Base-by-base conservation (phyloP, 2,797 vertebrate species). In the Aldrovandia affinis region DNA sequence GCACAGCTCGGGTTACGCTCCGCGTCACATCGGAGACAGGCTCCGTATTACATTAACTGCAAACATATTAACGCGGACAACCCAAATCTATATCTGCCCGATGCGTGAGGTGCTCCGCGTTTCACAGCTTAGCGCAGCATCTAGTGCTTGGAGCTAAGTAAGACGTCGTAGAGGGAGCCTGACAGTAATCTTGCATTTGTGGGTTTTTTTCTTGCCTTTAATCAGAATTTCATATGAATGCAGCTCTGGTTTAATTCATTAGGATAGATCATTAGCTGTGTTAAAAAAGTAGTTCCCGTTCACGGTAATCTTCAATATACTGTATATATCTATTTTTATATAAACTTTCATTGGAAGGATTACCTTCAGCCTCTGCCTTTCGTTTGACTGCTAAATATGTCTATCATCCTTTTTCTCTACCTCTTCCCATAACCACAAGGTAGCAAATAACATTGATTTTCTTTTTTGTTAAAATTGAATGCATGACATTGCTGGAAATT, bases 111-210 rank as follows among this genome's bases (percentile, higher is more conserved):
- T 84, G 54, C 68, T 86, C 81, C 83, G 70, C 81, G 9, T 88
- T 86, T 84, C 83, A 84, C 42, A 84, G 83, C 39, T 39, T 80
- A 47, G 84, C 84, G 87, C 85, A 86, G 87, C 78, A 52, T 50
- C n/a, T 63, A 10, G 77, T 83, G 39, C 54, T 82, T 12, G 73
- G 55, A 84, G 57, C 73, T 82, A 85, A 82, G 86, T 77, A 86
- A 81, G 57, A 42, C 6, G 36, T 59, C 82, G 84, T 87, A 85
- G 82, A 83, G 57, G 47, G 54, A 77, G 30, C 68, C 65, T 84
- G 85, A 84, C 88, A 86, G 83, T 88, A 89, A 90, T 89, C 81
- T 36, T 78, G 78, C 81, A 50, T 52, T 57, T 86, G 73, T 81
- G 57, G 78, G 82, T 70, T 80, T 85, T 82, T 50, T 52, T 50